Conservation (phyloP, 2,113 vertebrate genomes). For the Corythaixoides concolor region DNA sequence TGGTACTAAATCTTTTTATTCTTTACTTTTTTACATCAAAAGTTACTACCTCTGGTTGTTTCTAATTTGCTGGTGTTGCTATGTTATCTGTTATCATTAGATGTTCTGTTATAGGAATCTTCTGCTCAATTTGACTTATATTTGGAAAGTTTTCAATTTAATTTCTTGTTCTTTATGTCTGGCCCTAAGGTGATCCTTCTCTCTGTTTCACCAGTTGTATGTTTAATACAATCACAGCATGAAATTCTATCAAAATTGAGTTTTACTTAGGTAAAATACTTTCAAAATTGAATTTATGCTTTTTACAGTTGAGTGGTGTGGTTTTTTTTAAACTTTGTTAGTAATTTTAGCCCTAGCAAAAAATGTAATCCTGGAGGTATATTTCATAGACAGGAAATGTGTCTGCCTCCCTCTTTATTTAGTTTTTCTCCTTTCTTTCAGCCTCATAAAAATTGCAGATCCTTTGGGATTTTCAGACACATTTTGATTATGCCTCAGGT, state of each 20-base stretch:
- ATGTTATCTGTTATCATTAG: neutral
- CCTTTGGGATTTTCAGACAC: neutral
- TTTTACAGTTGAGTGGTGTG: neutral
- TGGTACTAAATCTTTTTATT: neutral
- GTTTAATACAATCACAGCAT: neutral
- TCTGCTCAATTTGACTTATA: slow-evolving; percentile 6
- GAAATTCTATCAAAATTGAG: neutral
- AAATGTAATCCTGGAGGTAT: neutral
- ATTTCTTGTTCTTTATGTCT: slow-evolving; percentile 19
- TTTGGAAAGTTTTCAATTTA: neutral
- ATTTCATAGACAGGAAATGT: neutral
- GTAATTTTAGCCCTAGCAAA: neutral
- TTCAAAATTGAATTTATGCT: slow-evolving; percentile 21
- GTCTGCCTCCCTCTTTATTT: neutral
- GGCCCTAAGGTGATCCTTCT: neutral
- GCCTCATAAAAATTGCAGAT: neutral
- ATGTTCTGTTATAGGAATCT: neutral
- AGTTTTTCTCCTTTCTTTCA: neutral
- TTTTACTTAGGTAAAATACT: slow-evolving; percentile 22
- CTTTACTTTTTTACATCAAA: neutral
- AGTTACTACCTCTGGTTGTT: neutral
- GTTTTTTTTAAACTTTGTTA: neutral
- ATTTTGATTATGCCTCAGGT: neutral
- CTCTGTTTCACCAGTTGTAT: neutral
- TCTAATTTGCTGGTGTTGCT: neutral